Evolutionary conservation across 1,140 invertebrate species (phyloP).

Genomic region (Bicyclus anynana): DNA sequence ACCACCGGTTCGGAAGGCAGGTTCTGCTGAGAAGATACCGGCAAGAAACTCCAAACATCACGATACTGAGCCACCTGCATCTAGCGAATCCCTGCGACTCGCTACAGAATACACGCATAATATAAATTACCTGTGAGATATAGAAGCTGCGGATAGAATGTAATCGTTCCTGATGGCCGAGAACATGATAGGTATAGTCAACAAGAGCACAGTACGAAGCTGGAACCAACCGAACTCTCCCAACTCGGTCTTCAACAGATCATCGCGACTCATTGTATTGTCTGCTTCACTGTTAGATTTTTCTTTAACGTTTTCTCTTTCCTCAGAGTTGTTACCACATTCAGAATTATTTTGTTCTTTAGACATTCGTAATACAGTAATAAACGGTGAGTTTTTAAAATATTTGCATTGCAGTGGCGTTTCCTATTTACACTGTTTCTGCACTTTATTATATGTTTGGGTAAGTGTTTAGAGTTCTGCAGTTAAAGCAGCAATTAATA

Average conservation of each 20-base stretch:
- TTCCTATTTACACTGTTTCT: too few species aligned
- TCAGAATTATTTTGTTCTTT: not conserved
- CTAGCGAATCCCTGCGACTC: too few species aligned
- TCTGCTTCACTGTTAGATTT: not conserved
- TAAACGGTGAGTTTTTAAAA: too few species aligned
- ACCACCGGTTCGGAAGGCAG: too few species aligned
- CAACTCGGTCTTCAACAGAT: not conserved
- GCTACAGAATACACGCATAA: too few species aligned
- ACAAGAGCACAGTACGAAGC: not conserved
- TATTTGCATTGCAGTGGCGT: too few species aligned
- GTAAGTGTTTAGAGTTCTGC: too few species aligned
- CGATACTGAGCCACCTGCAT: too few species aligned
- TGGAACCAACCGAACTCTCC: slow-evolving; percentile 5
- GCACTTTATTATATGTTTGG: too few species aligned
- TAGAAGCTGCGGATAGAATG: slow-evolving; percentile 10
- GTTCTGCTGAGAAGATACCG: too few species aligned
- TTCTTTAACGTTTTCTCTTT: not conserved
- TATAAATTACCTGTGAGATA: slow-evolving; percentile 12
- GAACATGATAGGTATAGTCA: slow-evolving; percentile 1
- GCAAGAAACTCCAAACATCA: too few species aligned
- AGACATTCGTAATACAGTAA: not conserved
- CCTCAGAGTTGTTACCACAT: not conserved
- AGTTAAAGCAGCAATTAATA: too few species aligned
- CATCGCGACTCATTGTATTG: not conserved
- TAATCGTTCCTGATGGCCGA: slow-evolving; percentile 6